Evolutionary conservation across 1,140 invertebrate genomes (phyloP), one percentile per base, ranked within the genome.

Genomic region (Ceratosolen solmsi): DNA sequence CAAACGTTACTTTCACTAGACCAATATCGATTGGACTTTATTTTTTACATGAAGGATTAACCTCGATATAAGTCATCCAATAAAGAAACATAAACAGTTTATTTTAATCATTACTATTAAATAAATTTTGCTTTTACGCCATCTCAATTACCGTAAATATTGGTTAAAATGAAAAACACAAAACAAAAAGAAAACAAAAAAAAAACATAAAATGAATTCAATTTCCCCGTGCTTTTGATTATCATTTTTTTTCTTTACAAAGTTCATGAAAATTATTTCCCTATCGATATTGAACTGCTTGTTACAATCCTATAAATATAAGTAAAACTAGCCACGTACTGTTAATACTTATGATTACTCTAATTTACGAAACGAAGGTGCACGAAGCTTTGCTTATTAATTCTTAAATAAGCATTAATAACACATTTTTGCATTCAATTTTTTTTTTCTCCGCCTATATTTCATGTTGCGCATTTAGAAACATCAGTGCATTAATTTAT

Each of bases 301-400:
- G 36, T n/a, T 68, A 68, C 38, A 63, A 63, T 17, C 38, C 8
- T 9, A 68, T 68, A 68, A 68, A 68, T 68, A 68, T 68, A 38
- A 38, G 5, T 38, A 38, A 68, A 38, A 9, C 13, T 38, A 5
- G n/a, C 20, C 33, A 11, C 27, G 63, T 68, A n/a, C 36, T 38
- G 0, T 68, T 68, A 68, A 38, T 68, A 20, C 0, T 68, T n/a
- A 38, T 9, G 25, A 38, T 68, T 68, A 68, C 27, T 38, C 38
- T 68, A 33, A 68, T 68, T 68, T 38, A 68, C 3, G 20, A 68
- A 68, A 38, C 17, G 33, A 68, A 65, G 63, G 4, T 38, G 0
- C 15, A 15, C 25, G 11, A 36, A 36, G 33, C 1, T 20, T 20
- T 36, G 60, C 30, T 65, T 65, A 65, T 65, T 36, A 20, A 60